Percentiles rank a stretch among this genome's conserved stretches.
Conservation (phyloP, 2,113 vertebrate species). For the Egretta garzetta region DNA sequence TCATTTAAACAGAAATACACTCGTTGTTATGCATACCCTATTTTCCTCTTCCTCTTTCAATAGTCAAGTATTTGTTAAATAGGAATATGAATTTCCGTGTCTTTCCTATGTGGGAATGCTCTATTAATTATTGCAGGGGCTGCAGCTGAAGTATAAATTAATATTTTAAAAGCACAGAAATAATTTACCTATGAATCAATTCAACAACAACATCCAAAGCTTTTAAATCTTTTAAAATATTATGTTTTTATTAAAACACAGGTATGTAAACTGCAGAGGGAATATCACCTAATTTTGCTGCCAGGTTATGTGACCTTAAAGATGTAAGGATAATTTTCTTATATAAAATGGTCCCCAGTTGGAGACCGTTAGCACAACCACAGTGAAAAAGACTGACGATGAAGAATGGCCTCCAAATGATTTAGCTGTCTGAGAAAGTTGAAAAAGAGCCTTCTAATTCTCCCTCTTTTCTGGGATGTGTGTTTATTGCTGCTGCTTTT, state of each 20-base stretch:
- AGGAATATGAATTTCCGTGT: background rate
- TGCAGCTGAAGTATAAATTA: background rate
- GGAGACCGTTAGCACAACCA: background rate
- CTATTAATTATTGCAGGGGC: background rate
- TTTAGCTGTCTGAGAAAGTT: background rate
- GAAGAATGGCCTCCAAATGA: background rate
- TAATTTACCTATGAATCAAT: background rate
- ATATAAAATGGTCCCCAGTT: background rate
- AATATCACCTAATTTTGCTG: background rate
- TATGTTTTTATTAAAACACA: background rate
- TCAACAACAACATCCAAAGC: background rate
- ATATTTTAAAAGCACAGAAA: background rate
- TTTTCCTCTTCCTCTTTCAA: background rate
- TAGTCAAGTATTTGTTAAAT: background rate
- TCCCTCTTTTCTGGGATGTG: background rate
- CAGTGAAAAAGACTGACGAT: background rate
- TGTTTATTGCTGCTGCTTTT: conserved; percentile 41
- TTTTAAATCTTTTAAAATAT: background rate
- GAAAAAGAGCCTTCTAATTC: conserved; percentile 9
- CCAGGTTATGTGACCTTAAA: background rate
- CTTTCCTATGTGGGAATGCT: background rate
- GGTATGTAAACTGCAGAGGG: background rate
- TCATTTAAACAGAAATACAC: background rate
- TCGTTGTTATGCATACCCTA: background rate
- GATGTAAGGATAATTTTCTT: background rate